phyloP scores from a whole-genome alignment of 2,113 vertebrate species.

The Rousettus leschenaultii region DNA sequence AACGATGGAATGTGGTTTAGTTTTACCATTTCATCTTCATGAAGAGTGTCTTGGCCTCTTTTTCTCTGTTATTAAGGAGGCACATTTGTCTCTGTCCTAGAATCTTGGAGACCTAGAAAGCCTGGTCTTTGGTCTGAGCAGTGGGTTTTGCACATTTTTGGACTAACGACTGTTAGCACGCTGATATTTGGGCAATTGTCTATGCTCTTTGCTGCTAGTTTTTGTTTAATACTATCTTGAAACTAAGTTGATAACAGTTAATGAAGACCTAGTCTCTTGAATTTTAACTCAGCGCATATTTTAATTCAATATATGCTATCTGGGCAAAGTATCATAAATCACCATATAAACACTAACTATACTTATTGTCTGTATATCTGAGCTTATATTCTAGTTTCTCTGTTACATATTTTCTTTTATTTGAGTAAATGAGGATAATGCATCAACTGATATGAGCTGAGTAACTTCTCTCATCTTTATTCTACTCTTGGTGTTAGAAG shows the following conservation, averaged over 20 bases:
- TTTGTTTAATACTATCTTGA: not conserved
- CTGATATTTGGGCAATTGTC: not conserved
- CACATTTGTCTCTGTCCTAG: not conserved
- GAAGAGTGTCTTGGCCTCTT: not conserved
- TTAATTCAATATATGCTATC: not conserved
- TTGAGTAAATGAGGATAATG: not conserved
- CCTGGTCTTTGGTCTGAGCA: not conserved
- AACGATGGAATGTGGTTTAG: not conserved
- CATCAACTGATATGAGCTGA: not conserved
- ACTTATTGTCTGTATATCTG: not conserved
- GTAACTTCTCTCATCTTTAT: not conserved
- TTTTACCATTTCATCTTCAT: not conserved
- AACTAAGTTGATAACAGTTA: not conserved
- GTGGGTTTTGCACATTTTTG: not conserved
- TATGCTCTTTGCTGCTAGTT: not conserved
- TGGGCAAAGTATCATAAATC: not conserved
- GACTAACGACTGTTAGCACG: not conserved
- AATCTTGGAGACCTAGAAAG: not conserved
- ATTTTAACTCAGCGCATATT: not conserved
- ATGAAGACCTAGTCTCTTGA: not conserved
- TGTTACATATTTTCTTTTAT: not conserved
- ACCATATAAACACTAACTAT: not conserved
- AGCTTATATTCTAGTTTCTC: slow-evolving; percentile 6
- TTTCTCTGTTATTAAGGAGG: not conserved
- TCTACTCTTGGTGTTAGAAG: not conserved